Evolutionary conservation across 1,140 invertebrate species (phyloP).

Genomic region (Tribolium madens): DNA sequence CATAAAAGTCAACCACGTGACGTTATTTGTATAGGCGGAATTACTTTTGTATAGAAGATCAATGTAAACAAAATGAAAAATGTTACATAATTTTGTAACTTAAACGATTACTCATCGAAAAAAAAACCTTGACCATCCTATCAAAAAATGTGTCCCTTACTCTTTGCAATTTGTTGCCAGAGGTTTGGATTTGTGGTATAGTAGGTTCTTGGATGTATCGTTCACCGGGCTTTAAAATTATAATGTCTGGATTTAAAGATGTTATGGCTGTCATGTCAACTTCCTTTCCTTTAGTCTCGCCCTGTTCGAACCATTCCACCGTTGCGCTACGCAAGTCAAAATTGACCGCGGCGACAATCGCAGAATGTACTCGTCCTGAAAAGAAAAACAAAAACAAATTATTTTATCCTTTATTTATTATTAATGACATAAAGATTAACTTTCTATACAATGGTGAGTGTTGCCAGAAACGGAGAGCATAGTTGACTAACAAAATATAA

Average conservation of each 20-base stretch:
- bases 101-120: constrained; percentile 23
- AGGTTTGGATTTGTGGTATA: background rate
- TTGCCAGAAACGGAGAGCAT: too few relatives aligned
- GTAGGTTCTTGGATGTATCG: background rate
- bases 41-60: constrained; percentile 5
- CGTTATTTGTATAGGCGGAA: constrained; percentile 26
- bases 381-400: background rate
- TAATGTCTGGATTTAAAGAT: constrained; percentile 86
- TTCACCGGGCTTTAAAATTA: constrained; percentile 58
- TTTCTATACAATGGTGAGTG: too few relatives aligned
- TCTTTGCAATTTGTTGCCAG: constrained; percentile 58
- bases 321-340: constrained; percentile 88
- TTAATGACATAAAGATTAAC: too few relatives aligned
- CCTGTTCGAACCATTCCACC: constrained; percentile 98
- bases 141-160: constrained; percentile 51
- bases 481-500: too few relatives aligned
- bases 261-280: constrained; percentile 93
- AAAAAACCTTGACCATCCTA: constrained; percentile 31
- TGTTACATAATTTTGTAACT: constrained; percentile 26
- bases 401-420: background rate
- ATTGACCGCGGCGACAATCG: constrained; percentile 94
- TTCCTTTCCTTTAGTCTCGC: constrained; percentile 99
- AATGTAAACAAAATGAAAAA: constrained; percentile 31
- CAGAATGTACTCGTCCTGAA: constrained; percentile 91
- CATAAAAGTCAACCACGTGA: constrained; percentile 17